Percentiles rank a stretch among this genome's conserved stretches.
phyloP scores from a whole-genome alignment of 2,113 vertebrate species.

The Orthonyx spaldingii region DNA sequence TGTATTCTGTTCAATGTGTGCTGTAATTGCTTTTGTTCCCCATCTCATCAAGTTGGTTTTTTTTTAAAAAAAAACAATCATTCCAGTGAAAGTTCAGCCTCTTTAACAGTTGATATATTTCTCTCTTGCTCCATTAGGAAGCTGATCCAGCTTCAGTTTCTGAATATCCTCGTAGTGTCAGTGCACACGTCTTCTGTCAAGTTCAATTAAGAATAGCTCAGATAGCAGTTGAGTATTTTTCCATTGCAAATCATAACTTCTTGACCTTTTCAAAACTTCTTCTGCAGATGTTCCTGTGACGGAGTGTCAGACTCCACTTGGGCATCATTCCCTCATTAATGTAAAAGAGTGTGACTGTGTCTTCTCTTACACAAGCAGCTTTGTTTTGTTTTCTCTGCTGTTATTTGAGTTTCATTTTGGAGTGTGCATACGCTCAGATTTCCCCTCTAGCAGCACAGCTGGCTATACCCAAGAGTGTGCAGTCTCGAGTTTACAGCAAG shows the following conservation, averaged over 20 bases:
- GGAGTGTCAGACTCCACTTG: not conserved
- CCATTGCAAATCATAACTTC: conserved; percentile 14
- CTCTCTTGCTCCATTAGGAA: conserved; percentile 18
- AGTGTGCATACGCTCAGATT: not conserved
- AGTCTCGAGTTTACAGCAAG: not conserved
- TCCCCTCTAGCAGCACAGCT: not conserved
- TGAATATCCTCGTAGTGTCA: conserved; percentile 29
- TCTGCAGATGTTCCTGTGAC: not conserved
- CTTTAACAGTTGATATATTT: conserved; percentile 4
- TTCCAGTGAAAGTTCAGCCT: not conserved
- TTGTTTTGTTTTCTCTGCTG: conserved; percentile 21
- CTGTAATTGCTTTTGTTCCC: not conserved
- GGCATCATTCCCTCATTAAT: not conserved
- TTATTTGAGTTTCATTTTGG: conserved; percentile 6
- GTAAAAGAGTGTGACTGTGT: not conserved
- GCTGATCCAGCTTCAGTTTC: conserved; percentile 31
- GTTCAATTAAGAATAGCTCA: conserved; percentile 30
- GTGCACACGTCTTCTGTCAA: conserved; percentile 45
- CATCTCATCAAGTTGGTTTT: not conserved
- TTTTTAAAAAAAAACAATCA: not conserved
- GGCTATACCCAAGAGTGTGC: not conserved
- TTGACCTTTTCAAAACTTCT: conserved; percentile 9
- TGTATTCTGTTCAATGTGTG: not conserved
- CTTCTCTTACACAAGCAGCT: conserved; percentile 3
- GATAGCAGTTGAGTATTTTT: conserved; percentile 40